Evolutionary conservation across 2,113 vertebrate genomes (phyloP), one percentile per base, ranked within the genome.

Genomic region (Petrocephalus microphthalmus): DNA sequence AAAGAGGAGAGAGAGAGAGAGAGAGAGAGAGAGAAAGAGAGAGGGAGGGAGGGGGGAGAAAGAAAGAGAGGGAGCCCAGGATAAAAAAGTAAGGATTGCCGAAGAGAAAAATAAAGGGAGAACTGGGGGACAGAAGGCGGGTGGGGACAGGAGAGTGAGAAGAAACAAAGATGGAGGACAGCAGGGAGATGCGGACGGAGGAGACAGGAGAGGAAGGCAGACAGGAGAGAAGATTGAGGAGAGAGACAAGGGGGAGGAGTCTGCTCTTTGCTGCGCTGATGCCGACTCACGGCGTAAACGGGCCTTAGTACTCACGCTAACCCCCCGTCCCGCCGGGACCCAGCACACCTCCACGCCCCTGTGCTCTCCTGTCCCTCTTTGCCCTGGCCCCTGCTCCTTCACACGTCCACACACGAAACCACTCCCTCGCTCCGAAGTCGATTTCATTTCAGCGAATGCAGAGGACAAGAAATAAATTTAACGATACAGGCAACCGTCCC

Each of bases 131-230:
- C 37, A 87, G 49, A 88, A 11, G 37, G 78, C 88, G 53, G 42
- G 74, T 60, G n/a, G 51, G 29, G 71, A 37, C 5, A 56, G 8
- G 87, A 57, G 64, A 52, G 86, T 42, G 29, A 74, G 67, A 53
- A 29, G 84, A 53, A 84, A 85, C 86, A 90, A 89, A 90, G 90
- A 74, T 64, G 82, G 86, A 49, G 74, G 54, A 87, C 81, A 85
- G 84, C 57, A 90, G 90, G 89, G 22, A 86, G 83, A 82, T 88
- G 81, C 57, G 90, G 83, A 88, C 88, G 84, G 87, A 89, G 86
- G 29, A 29, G 60, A 85, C 56, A 88, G 49, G 60, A 52, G 33
- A 85, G 64, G 74, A 60, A 5, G 11, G 82, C 7, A 64, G 37
- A 88, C 11, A 53, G 56, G 33, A 88, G 25, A 47, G 81, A 22